phyloP scores from a whole-genome alignment of 2,888 invertebrate genomes.

The Ophion costatus region DNA sequence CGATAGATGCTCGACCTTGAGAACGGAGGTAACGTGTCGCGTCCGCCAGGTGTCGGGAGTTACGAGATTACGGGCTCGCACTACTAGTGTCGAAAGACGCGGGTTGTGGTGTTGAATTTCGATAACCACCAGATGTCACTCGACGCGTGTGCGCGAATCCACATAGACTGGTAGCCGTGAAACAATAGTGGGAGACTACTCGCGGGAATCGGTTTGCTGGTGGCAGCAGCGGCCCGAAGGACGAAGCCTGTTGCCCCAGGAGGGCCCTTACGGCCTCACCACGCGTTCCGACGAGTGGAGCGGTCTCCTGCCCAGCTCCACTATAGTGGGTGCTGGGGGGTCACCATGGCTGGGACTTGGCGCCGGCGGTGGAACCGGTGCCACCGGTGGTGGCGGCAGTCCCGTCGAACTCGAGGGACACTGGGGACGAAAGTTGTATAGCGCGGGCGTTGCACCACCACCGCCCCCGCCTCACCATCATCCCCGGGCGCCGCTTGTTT shows the following conservation, averaged over 20 bases:
- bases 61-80: slow-evolving; percentile 1
- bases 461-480: slow-evolving; percentile 82
- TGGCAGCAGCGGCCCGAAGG: slow-evolving; percentile 68
- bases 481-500: slow-evolving; percentile 81
- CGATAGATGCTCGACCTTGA: slow-evolving; percentile 58
- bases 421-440: slow-evolving; percentile 82
- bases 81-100: background rate
- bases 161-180: slow-evolving; percentile 49
- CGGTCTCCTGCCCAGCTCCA: slow-evolving; percentile 83
- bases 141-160: slow-evolving; percentile 27
- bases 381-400: slow-evolving; percentile 81
- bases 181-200: slow-evolving; percentile 63
- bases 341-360: slow-evolving; percentile 83
- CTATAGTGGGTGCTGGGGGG: slow-evolving; percentile 83
- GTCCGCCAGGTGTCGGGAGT: slow-evolving; percentile 46
- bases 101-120: slow-evolving; percentile 21
- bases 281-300: slow-evolving; percentile 84
- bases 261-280: slow-evolving; percentile 81
- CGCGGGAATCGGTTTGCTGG: slow-evolving; percentile 61
- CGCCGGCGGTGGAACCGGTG: slow-evolving; percentile 80
- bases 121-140: slow-evolving; percentile 52
- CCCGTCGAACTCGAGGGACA: slow-evolving; percentile 82
- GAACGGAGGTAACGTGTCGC: slow-evolving; percentile 7
- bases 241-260: slow-evolving; percentile 77
- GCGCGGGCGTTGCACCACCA: slow-evolving; percentile 82